phyloP scores from a whole-genome alignment of 2,113 vertebrate species.

The Calidris pygmaea region DNA sequence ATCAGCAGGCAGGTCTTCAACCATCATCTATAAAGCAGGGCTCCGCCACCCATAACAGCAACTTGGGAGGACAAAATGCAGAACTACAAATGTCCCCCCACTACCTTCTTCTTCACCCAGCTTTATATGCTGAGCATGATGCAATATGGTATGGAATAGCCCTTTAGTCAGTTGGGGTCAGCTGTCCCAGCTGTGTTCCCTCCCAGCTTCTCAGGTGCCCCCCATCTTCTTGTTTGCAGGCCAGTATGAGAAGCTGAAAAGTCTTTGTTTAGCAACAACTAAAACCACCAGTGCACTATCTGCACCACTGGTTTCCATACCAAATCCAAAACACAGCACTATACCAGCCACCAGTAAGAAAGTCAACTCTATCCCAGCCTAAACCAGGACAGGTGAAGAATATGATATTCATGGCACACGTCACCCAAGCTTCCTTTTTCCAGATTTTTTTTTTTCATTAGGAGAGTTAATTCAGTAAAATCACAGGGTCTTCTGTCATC shows the following conservation, averaged over 20 bases:
- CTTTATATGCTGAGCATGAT: background rate
- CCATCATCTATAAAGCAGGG: background rate
- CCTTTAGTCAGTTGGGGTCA: background rate
- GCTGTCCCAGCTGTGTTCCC: background rate
- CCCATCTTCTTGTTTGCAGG: background rate
- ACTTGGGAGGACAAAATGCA: background rate
- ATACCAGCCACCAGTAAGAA: background rate
- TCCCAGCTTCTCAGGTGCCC: background rate
- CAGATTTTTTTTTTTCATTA: background rate
- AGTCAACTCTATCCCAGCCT: background rate
- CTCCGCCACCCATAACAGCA: background rate
- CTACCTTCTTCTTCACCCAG: background rate
- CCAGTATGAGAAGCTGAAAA: background rate
- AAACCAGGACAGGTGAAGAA: background rate
- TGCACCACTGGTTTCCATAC: background rate
- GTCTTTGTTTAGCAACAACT: background rate
- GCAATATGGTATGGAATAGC: background rate
- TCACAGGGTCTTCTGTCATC: background rate
- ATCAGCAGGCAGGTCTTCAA: background rate
- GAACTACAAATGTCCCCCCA: background rate
- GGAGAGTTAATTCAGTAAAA: background rate
- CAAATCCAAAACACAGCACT: background rate
- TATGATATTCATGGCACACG: background rate
- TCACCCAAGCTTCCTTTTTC: accelerated
- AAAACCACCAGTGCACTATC: background rate